phyloP scores from a whole-genome alignment of 30 jellyfish, hydroid and myxozoan genomes.

The Pelagia noctiluca region DNA sequence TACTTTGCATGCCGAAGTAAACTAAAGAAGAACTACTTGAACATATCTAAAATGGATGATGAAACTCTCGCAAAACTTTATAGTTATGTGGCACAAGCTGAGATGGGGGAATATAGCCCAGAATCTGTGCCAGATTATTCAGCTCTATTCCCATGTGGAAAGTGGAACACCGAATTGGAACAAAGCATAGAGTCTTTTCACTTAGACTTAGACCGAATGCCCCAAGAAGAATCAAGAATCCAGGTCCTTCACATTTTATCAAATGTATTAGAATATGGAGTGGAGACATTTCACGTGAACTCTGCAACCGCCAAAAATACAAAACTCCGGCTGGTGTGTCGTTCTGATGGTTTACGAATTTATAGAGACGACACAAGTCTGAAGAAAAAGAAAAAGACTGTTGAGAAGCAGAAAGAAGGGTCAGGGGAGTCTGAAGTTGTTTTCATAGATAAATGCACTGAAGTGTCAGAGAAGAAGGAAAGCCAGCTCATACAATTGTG shows the following conservation, averaged over 20 bases:
- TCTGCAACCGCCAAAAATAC: conserved; percentile 86
- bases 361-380: conserved; percentile 42
- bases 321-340: conserved; percentile 75
- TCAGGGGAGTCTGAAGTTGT: conserved; percentile 60
- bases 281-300: conserved; percentile 83
- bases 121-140: conserved; percentile 85
- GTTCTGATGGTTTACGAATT: conserved; percentile 94
- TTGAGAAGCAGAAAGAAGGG: background rate
- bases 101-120: conserved; percentile 89
- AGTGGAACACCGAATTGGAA: conserved; percentile 85
- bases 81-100: conserved; percentile 86
- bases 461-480: conserved; percentile 42
- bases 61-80: conserved; percentile 56
- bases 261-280: conserved; percentile 83
- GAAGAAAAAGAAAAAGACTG: conserved; percentile 7
- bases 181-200: conserved; percentile 80
- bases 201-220: conserved; percentile 63
- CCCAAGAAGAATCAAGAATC: conserved; percentile 83
- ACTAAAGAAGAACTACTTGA: conserved; percentile 60
- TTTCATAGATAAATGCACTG: conserved; percentile 30
- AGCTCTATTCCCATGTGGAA: conserved; percentile 60
- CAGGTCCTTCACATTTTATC: conserved; percentile 70
- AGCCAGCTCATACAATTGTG: conserved; percentile 75
- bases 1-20: conserved; percentile 70
- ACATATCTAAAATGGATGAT: conserved; percentile 56